Base-by-base conservation (phyloP, 1,140 invertebrate species). In the Megalopta genalis region DNA sequence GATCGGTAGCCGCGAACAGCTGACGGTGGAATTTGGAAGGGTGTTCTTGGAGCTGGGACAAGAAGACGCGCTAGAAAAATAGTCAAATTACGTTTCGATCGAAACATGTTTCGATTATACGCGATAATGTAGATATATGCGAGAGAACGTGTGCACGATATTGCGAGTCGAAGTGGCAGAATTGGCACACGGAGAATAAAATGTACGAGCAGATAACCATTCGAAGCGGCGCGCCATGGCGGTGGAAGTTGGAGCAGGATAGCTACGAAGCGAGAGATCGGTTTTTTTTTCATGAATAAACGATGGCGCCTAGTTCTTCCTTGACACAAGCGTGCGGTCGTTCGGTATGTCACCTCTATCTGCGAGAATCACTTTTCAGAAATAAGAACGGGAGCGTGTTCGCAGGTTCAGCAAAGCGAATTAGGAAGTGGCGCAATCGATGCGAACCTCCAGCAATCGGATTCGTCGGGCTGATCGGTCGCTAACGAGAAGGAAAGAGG, bases 401-500 rank as follows among this genome's bases (percentile, higher is more conserved):
- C 42, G 10, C 42, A 14, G 9, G 9, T 46, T 12, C 10, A 14
- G 46, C 27, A 25, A 59, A 73, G 74, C 27, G 63, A 39, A 52
- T 23, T 23, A n/a, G 21, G 14, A 12, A 37, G 16, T 37, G 27
- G 0, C 37, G 21, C 49, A n/a, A 23, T 25, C 49, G 14, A 46
- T 60, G 60, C 52, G 63, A 64, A 59, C 37, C 49, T 42, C 65
- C 71, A 73, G 64, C 78, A 80, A 85, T 88, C 76, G 82, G 84
- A 87, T 88, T 88, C 84, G 87, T 84, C 82, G 42, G 42, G 32
- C 63, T 75, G 32, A 39, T 32, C 23, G 62, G 59, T 63, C 77
- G 72, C 80, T 88, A 88, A 88, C 85, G 82, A 88, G 87, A 69
- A 79, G n/a, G 32, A 71, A 80, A 49, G 77, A 75, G 73, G 16